Conservation (phyloP, 1,140 invertebrate species). For the Berghia stephanieae region DNA sequence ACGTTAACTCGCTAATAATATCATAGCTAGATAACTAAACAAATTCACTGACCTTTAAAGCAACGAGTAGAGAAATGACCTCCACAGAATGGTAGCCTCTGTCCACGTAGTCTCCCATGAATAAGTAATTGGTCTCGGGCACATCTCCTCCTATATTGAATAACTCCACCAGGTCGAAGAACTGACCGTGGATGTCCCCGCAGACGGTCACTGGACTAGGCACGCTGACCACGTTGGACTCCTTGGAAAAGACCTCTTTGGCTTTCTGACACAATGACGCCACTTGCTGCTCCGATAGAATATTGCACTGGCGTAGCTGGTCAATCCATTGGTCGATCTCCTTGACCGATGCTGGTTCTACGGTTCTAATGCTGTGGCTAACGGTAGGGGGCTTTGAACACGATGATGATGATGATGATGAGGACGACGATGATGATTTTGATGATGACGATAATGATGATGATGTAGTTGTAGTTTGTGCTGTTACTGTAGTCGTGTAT, state of each 20-base stretch:
- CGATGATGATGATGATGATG: no score
- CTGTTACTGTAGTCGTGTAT: no score
- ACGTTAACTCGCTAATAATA: background rate
- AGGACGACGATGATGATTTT: no score
- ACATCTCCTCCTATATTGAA: conserved; percentile 99
- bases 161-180: conserved; percentile 99
- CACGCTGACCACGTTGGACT: conserved; percentile 99
- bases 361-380: no score
- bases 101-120: conserved; percentile 99
- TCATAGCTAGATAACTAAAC: background rate
- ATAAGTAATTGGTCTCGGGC: conserved; percentile 99
- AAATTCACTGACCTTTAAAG: conserved; percentile 82
- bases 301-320: conserved; percentile 99
- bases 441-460: no score
- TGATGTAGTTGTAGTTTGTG: no score
- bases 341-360: conserved; percentile 35
- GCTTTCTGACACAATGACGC: conserved; percentile 99
- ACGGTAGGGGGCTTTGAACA: no score
- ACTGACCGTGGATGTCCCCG: conserved; percentile 99
- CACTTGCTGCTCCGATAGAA: conserved; percentile 99
- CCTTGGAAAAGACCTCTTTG: conserved; percentile 97
- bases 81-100: conserved; percentile 99
- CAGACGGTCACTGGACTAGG: conserved; percentile 99
- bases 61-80: conserved; percentile 97
- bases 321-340: conserved; percentile 99